A percentile compares a stretch with the other conserved stretches of the same genome.
Conservation (phyloP, 1,140 invertebrate genomes). For the Limonius californicus region DNA sequence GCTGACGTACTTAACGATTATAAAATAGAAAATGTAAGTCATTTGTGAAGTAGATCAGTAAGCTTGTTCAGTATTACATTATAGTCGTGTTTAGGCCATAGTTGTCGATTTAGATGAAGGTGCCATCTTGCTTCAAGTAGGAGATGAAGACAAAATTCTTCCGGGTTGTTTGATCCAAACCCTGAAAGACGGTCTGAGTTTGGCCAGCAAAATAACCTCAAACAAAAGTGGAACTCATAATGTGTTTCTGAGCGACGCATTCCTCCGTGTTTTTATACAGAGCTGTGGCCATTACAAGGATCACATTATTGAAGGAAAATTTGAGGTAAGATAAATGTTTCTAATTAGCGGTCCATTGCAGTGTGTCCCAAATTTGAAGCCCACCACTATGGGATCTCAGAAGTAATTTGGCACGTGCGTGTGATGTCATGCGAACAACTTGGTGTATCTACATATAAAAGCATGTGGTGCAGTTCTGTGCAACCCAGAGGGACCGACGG, state of each 20-base stretch:
- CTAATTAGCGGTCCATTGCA: no score
- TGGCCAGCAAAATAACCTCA: slow-evolving; percentile 47
- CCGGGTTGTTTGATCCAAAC: slow-evolving; percentile 57
- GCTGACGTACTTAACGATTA: slow-evolving; percentile 47
- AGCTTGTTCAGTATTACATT: slow-evolving; percentile 9
- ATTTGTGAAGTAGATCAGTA: no score
- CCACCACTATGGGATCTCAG: no score
- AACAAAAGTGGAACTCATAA: slow-evolving; percentile 47
- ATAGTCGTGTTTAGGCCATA: slow-evolving; percentile 52
- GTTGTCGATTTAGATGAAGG: slow-evolving; percentile 62
- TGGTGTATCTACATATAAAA: no score
- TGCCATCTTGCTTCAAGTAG: slow-evolving; percentile 52
- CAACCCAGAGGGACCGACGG: no score
- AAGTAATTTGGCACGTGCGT: no score
- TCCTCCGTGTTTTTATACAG: slow-evolving; percentile 64
- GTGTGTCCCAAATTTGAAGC: no score
- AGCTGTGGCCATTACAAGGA: slow-evolving; percentile 59
- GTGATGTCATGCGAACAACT: no score
- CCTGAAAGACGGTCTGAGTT: slow-evolving; percentile 47
- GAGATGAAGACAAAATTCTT: slow-evolving; percentile 64
- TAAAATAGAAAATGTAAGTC: slow-evolving; percentile 48
- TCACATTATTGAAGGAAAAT: slow-evolving; percentile 51
- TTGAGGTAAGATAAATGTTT: slow-evolving; percentile 60
- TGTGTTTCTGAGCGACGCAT: slow-evolving; percentile 62
- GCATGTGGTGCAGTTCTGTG: no score